phyloP scores from a whole-genome alignment of 2,888 invertebrate genomes.

The Spisula subtruncata region DNA sequence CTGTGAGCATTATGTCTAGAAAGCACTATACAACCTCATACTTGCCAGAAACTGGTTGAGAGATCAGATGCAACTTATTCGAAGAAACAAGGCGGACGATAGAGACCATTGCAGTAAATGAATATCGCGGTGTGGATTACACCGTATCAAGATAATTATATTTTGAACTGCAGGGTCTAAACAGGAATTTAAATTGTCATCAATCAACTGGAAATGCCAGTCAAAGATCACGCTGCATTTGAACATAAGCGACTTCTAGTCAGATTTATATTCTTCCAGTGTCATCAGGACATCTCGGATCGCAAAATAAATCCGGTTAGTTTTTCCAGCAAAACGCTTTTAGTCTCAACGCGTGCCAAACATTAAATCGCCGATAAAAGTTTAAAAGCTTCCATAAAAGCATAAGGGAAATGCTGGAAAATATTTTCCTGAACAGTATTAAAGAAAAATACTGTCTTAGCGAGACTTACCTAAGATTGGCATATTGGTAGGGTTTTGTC shows the following conservation, averaged over 20 bases:
- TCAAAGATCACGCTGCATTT: background rate
- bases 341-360: too few species aligned
- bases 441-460: too few species aligned
- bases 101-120: background rate
- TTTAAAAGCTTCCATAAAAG: too few species aligned
- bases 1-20: too few species aligned
- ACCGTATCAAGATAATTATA: background rate
- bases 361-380: too few species aligned
- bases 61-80: background rate
- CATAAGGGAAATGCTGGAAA: too few species aligned
- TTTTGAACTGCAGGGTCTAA: background rate
- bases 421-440: too few species aligned
- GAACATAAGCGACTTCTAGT: background rate
- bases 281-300: background rate
- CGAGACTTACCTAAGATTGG: too few species aligned
- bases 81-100: background rate
- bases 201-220: background rate
- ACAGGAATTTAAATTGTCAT: constrained; percentile 8
- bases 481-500: too few species aligned
- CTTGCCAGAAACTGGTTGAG: too few species aligned
- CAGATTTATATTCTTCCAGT: background rate
- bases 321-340: background rate
- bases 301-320: background rate
- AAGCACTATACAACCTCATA: too few species aligned
- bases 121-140: constrained; percentile 1